Evolutionary conservation across 2,113 vertebrate species (phyloP).

Genomic region (Eurypyga helias): DNA sequence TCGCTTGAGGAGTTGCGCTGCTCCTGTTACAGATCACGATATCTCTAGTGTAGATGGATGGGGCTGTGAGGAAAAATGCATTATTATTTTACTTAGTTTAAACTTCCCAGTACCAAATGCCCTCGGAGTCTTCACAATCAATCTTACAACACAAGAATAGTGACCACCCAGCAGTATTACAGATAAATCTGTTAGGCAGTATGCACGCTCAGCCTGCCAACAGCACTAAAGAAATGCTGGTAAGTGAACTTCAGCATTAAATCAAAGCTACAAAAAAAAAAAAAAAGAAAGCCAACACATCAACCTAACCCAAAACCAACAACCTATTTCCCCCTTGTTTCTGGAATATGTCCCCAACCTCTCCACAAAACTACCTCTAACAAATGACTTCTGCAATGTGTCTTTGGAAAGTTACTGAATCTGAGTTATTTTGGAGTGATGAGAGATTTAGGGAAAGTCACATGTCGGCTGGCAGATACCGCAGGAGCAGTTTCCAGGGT

Average conservation of each 20-base stretch:
- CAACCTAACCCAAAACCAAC: not conserved
- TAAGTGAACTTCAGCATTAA: not conserved
- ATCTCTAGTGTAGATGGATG: not conserved
- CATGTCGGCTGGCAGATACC: not conserved
- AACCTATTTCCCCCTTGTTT: not conserved
- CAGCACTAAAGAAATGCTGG: not conserved
- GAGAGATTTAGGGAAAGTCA: not conserved
- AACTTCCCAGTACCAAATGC: not conserved
- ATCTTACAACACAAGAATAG: slow-evolving; percentile 18
- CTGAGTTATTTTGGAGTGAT: not conserved
- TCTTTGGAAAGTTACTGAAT: not conserved
- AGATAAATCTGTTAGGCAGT: slow-evolving; percentile 45
- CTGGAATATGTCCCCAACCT: not conserved
- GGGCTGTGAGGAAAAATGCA: not conserved
- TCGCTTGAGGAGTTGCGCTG: not conserved
- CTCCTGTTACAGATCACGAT: not conserved
- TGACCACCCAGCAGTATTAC: slow-evolving; percentile 36
- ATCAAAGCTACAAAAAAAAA: not conserved
- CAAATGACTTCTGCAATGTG: not conserved
- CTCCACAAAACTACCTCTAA: not conserved
- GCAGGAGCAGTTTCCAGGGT: not conserved
- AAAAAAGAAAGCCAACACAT: not conserved
- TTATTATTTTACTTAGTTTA: not conserved
- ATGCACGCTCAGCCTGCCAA: not conserved
- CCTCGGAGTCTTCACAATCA: slow-evolving; percentile 10